Percentiles rank a stretch among this genome's conserved stretches.
phyloP scores from a whole-genome alignment of 1,140 invertebrate species.

The Meloidogyne chitwoodi region DNA sequence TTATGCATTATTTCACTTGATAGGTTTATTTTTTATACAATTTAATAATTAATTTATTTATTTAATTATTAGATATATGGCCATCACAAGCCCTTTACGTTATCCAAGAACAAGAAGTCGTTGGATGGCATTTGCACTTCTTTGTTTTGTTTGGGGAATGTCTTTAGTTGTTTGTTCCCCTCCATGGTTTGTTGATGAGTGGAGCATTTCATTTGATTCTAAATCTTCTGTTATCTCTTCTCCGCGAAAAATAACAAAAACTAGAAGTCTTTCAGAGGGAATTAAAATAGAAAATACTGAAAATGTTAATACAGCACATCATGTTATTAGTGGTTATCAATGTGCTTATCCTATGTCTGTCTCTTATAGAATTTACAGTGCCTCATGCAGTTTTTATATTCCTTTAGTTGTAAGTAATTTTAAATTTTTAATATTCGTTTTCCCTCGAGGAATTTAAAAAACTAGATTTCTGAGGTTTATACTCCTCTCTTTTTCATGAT shows the following conservation, averaged over 20 bases:
- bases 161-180: conserved; percentile 54
- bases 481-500: too few relatives aligned
- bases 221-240: not conserved
- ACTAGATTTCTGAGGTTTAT: too few relatives aligned
- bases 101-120: conserved; percentile 63
- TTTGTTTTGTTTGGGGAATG: conserved; percentile 50
- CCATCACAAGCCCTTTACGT: conserved; percentile 64
- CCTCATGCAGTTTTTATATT: conserved; percentile 56
- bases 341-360: conserved; percentile 57
- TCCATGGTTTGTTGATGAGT: conserved; percentile 55
- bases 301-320: not conserved
- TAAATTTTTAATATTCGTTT: not conserved
- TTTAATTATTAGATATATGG: conserved; percentile 60
- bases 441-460: too few relatives aligned
- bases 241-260: not conserved
- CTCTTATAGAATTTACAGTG: conserved; percentile 58
- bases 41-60: not conserved
- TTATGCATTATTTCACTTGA: conserved; percentile 65
- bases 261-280: not conserved
- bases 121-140: conserved; percentile 49
- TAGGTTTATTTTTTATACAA: conserved; percentile 41
- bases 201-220: conserved; percentile 40
- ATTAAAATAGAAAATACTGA: not conserved
- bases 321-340: conserved; percentile 10
- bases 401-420: conserved; percentile 49